These are phyloP conservation scores for Chromoteleia sp. DNA, from an alignment of 2,888 invertebrate genomes.

Conservation along the genomic window DNA sequence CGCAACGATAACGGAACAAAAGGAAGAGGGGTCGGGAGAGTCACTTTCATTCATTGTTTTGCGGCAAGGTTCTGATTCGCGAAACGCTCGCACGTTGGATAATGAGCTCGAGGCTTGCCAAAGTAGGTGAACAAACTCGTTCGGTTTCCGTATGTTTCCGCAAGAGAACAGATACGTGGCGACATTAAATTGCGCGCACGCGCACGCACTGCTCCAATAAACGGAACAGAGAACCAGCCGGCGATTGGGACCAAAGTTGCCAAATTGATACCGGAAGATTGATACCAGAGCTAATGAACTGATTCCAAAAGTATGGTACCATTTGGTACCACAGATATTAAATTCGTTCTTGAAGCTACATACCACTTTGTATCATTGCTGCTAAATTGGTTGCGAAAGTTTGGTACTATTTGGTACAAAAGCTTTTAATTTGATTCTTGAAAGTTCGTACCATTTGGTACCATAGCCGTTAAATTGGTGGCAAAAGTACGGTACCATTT, in stretches of 20 bases:
- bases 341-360: too few relatives aligned
- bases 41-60: constrained; percentile 59
- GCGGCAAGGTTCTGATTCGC: constrained; percentile 10
- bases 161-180: constrained; percentile 67
- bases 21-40: constrained; percentile 23
- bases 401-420: too few relatives aligned
- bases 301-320: too few relatives aligned
- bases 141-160: constrained; percentile 63
- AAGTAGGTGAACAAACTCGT: constrained; percentile 65
- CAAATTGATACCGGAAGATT: neutral
- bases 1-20: constrained; percentile 44
- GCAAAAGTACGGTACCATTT: neutral
- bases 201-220: constrained; percentile 42
- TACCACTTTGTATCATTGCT: too few relatives aligned
- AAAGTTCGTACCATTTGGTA: too few relatives aligned
- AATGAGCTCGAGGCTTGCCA: constrained; percentile 42
- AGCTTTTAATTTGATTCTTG: neutral
- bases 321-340: too few relatives aligned
- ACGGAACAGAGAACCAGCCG: constrained; percentile 6
- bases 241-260: neutral
- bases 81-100: constrained; percentile 27
- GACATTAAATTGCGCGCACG: constrained; percentile 57
- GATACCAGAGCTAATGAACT: too few relatives aligned
- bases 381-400: too few relatives aligned
- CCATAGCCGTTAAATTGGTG: too few relatives aligned